Percentiles rank a stretch among this genome's conserved stretches.
phyloP scores from a whole-genome alignment of 2,888 invertebrate species.

The Malacosoma neustria region DNA sequence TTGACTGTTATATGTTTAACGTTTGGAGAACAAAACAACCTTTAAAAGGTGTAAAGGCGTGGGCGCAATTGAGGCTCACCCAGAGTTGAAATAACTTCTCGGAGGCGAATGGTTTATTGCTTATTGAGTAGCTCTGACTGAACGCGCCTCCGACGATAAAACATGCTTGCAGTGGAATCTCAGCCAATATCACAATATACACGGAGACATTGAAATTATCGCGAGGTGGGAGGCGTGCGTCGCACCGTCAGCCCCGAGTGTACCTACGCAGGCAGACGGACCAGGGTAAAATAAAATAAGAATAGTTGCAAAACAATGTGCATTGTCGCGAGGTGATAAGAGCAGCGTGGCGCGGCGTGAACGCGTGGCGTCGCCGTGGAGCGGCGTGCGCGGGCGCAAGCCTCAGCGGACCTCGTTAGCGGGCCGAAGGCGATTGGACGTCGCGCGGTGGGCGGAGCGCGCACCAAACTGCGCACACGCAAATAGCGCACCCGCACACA shows the following conservation, averaged over 20 bases:
- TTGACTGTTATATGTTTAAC: constrained; percentile 41
- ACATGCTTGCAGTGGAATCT: constrained; percentile 63
- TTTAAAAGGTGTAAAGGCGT: constrained; percentile 71
- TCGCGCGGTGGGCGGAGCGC: constrained; percentile 51
- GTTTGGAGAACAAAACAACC: constrained; percentile 70
- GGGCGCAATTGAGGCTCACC: constrained; percentile 53
- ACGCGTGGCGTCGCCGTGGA: constrained; percentile 28
- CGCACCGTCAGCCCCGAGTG: constrained; percentile 20
- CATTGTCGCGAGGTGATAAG: constrained; percentile 50
- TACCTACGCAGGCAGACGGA: constrained; percentile 25
- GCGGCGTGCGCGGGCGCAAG: constrained; percentile 34
- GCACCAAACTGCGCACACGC: constrained; percentile 71
- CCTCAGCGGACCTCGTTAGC: constrained; percentile 32
- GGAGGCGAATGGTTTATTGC: constrained; percentile 72
- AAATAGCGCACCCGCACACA: constrained; percentile 72
- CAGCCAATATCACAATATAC: constrained; percentile 68
- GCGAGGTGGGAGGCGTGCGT: constrained; percentile 63
- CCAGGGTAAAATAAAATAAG: constrained; percentile 52
- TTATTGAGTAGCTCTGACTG: constrained; percentile 71
- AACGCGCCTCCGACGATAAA: constrained; percentile 63
- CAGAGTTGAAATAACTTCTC: constrained; percentile 67
- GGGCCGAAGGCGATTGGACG: constrained; percentile 54
- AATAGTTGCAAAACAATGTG: constrained; percentile 65
- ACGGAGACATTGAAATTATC: constrained; percentile 70
- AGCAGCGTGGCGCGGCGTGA: constrained; percentile 14